Evolutionary conservation across 2,888 invertebrate species (phyloP).

Genomic region (Hesperia comma): DNA sequence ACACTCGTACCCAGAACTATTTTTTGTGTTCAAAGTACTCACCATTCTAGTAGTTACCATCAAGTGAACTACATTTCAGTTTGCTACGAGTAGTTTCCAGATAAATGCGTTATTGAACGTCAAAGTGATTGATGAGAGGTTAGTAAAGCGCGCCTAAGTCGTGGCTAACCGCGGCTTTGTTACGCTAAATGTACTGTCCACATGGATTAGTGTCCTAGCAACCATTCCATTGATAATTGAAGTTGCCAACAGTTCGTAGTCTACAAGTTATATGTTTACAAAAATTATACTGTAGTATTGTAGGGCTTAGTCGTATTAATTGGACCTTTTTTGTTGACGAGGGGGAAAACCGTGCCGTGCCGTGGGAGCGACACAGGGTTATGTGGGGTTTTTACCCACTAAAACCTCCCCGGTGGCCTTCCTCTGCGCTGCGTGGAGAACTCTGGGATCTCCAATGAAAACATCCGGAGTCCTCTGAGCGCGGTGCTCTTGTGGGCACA

Average conservation of each 20-base stretch:
- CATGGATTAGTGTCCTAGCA: slow-evolving; percentile 12
- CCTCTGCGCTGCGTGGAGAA: too few species aligned
- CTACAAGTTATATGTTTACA: neutral
- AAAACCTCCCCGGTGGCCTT: too few species aligned
- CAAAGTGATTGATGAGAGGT: slow-evolving; percentile 63
- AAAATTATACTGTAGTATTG: too few species aligned
- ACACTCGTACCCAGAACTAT: neutral
- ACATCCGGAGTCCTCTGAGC: too few species aligned
- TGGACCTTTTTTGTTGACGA: too few species aligned
- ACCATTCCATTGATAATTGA: slow-evolving; percentile 7
- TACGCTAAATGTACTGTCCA: slow-evolving; percentile 30
- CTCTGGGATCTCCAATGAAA: too few species aligned
- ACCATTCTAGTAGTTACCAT: neutral
- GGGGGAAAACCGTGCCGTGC: too few species aligned
- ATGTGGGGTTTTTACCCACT: too few species aligned
- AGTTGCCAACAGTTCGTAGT: neutral
- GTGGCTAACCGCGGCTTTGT: slow-evolving; percentile 44
- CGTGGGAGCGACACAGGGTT: too few species aligned
- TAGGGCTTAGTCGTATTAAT: too few species aligned
- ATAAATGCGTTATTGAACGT: slow-evolving; percentile 74
- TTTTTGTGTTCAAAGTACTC: neutral
- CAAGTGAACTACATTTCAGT: slow-evolving; percentile 2
- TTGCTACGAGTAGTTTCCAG: slow-evolving; percentile 5
- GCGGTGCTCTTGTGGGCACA: too few species aligned
- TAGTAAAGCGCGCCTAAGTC: slow-evolving; percentile 37